Base-by-base conservation (phyloP, 2,113 vertebrate genomes). In the Larimichthys polyactis region DNA sequence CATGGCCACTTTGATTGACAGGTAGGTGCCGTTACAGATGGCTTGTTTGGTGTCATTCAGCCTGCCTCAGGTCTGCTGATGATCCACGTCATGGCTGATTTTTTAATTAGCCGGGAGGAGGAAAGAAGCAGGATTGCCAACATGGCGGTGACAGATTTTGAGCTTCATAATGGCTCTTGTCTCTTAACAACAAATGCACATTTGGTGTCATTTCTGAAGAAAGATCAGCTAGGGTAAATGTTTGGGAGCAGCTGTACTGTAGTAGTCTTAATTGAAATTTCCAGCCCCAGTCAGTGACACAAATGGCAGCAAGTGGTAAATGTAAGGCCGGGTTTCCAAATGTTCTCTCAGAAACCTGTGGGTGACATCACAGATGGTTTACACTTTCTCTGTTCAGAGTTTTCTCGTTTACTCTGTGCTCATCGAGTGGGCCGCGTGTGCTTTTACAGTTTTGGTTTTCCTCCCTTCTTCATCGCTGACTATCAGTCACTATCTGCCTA, bases 331-430 rank as follows among this genome's bases (percentile, higher is more conserved):
- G 46, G 57, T 20, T 55, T 72, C 19, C 54, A 59, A 81, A 71
- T 64, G 14, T 44, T 73, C 57, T 55, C 32, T 46, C 64, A 68
- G 48, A 66, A 75, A n/a, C 43, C 51, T 40, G 62, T 55, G 40
- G 32, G 22, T 67, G 64, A 57, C 24, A 75, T 68, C 65, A 72
- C 73, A 82, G 74, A 89, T 74, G 72, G 68, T 36, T 36, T 57
- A 5, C n/a, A 12, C 29, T 44, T 65, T 22, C 32, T 24, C 9
- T 40, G 48, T 24, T 46, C 57, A 11, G 6, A 36, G 49, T 71
- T 72, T 73, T 12, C 70, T 51, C 11, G 19, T 68, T 78, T 67
- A 58, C 44, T 69, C 49, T 55, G 59, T 20, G 46, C 65, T 46
- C 44, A 11, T 9, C 27, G 77, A 78, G 63, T 73, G 54, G 63